These are phyloP conservation scores for Oscheius onirici DNA, from an alignment of 2,888 invertebrate genomes.

Conservation along the genomic window DNA sequence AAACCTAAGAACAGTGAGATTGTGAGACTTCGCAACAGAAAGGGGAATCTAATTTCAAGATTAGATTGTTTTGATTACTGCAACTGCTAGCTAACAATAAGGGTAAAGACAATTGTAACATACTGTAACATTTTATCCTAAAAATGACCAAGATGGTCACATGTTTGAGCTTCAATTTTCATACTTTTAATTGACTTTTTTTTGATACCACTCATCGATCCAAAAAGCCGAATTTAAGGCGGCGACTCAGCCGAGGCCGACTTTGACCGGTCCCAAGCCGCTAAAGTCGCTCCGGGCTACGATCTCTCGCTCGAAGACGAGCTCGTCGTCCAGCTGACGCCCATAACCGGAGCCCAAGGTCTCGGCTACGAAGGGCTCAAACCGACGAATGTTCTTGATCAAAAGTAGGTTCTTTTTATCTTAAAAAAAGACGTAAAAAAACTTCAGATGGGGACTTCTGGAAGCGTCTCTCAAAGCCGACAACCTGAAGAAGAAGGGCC, in stretches of 20 bases:
- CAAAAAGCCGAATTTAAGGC: neutral
- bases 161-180: no score
- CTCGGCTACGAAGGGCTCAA: constrained; percentile 63
- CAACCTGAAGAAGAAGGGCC: constrained; percentile 78
- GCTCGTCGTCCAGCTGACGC: constrained; percentile 42
- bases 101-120: no score
- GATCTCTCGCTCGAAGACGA: constrained; percentile 84
- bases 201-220: neutral
- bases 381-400: constrained; percentile 54
- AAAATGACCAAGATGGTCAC: no score
- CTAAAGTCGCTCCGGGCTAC: constrained; percentile 71
- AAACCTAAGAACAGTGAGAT: no score
- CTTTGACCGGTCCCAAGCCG: constrained; percentile 74
- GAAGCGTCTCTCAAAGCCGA: constrained; percentile 71
- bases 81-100: no score
- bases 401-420: constrained; percentile 20
- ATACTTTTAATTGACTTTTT: no score
- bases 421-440: no score
- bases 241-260: constrained; percentile 71
- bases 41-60: no score
- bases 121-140: no score
- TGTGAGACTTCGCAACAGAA: no score
- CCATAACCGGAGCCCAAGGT: constrained; percentile 45
- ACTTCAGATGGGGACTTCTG: constrained; percentile 38
- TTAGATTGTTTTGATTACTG: no score